Evolutionary conservation across 2,888 invertebrate genomes (phyloP), one percentile per base, ranked within the genome.

Genomic region (Trachelus stipa): DNA sequence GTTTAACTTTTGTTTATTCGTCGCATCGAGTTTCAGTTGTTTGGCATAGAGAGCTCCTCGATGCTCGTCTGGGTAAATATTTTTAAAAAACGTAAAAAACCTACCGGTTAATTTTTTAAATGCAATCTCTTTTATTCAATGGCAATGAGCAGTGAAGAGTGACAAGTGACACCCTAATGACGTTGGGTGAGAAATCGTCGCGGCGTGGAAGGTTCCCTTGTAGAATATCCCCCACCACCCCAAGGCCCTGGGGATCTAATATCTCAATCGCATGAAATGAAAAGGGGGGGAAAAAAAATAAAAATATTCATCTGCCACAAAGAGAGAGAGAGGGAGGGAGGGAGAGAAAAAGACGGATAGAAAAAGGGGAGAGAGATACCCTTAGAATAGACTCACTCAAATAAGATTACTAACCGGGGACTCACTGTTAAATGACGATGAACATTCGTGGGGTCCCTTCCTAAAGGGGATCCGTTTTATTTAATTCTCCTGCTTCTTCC

Each of bases 51-150:
- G 77, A 56, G 56, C 23, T 9, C 71, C 35, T 33, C 71, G 75
- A 78, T 78, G 78, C 78, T 75, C 73, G 78, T 78, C 76, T 78
- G 78, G 73, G n/a, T 76, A 73, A 69, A 77, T 78, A 75, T 71
- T 76, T 75, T 75, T 75, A 78, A 78, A 78, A 78, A 71, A 73
- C 75, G 74, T 75, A 35, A 78, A 78, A 76, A 78, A 78, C 71
- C 78, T 78, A 76, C 73, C 35, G 78, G 76, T 78, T 75, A 56
- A 30, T 74, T 74, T 35, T 73, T n/a, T 12, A 1, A 23, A 31
- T 34, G 33, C 33, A 31, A 73, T 34, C 11, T 34, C n/a, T 11
- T 74, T 74, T 34, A 34, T 12, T 34, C 56, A 34, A 56, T 75
- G 69, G 71, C 33, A 75, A 75, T 77, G 77, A 75, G 40, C 69